Evolutionary conservation across 2,797 vertebrate genomes (phyloP), one percentile per base, ranked within the genome.

Genomic region (Pelochelys cantorii): DNA sequence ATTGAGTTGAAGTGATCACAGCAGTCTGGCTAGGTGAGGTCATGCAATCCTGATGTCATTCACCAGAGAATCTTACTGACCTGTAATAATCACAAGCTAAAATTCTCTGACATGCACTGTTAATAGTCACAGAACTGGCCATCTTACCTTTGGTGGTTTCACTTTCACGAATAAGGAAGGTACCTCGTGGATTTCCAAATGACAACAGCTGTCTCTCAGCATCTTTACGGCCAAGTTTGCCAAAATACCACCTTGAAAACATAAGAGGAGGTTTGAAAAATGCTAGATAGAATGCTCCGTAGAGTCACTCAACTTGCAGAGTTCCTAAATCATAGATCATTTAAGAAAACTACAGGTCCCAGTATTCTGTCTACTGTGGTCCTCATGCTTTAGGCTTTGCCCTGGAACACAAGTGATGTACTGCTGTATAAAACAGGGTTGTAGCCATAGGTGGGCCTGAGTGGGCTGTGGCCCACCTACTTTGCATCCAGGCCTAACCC

Each of bases 201-300:
- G 99, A 99, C 97, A 99, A 97, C 89, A 99, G 98, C 97, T 99
- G 99, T 93, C 99, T 98, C 98, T 99, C 99, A 1, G 99, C 99
- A 96, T 99, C 99, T 97, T 99, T 99, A 75, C 99, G 98, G 83
- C 99, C 99, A 95, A 99, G 98, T 98, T 99, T 99, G 91, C 99
- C 99, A 81, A 99, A 99, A 98, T 99, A 99, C 99, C 99, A 99
- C 98, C 99, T 99, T 93, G 71, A 94, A 93, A 95, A 95, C 5
- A 87, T 0, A 79, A 90, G 62, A 88, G 91, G 54, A 1, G 74
- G 62, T 92, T 14, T 95, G 86, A 89, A 20, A 75, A 79, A 83
- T 1, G 57, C 60, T 57, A 48, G 1, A 2, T 0, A 85, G 57
- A 22, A 68, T 59, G 52, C 6, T 10, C 57, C 60, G 11, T 18